phyloP scores from a whole-genome alignment of 2,797 vertebrate species.

The Rhodeus uyekii region DNA sequence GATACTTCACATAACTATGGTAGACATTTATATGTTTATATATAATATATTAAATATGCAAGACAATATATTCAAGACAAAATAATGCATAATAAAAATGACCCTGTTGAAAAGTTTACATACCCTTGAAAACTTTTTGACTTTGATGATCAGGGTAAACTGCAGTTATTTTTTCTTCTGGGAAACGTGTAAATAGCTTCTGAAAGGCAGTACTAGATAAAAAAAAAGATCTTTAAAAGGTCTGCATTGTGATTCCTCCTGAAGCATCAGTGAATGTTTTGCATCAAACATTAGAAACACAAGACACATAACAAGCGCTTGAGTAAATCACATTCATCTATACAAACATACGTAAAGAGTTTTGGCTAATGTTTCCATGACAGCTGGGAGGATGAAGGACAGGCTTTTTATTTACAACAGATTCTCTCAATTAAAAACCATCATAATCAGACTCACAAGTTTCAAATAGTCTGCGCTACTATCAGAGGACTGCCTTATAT shows the following conservation, averaged over 20 bases:
- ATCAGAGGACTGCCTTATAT: slow-evolving; percentile 19
- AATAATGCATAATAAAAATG: not conserved
- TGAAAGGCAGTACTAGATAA: not conserved
- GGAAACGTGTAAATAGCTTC: not conserved
- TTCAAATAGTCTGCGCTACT: slow-evolving; percentile 5
- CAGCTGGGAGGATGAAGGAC: slow-evolving; percentile 9
- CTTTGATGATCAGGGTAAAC: not conserved
- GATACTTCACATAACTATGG: too few relatives aligned
- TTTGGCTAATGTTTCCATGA: not conserved
- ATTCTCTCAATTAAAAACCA: slow-evolving; percentile 22
- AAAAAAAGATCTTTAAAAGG: not conserved
- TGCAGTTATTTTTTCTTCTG: not conserved
- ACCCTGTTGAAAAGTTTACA: not conserved
- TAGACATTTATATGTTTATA: too few relatives aligned
- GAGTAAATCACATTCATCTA: not conserved
- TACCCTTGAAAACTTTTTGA: not conserved
- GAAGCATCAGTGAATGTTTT: not conserved
- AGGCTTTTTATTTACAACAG: not conserved
- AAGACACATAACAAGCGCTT: not conserved
- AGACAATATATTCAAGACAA: not conserved
- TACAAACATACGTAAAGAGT: not conserved
- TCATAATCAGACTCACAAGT: not conserved
- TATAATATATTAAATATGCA: too few relatives aligned
- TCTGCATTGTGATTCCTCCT: not conserved
- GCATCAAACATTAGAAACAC: not conserved